phyloP scores from a whole-genome alignment of 2,113 vertebrate genomes.

The Pelmatolapia mariae region DNA sequence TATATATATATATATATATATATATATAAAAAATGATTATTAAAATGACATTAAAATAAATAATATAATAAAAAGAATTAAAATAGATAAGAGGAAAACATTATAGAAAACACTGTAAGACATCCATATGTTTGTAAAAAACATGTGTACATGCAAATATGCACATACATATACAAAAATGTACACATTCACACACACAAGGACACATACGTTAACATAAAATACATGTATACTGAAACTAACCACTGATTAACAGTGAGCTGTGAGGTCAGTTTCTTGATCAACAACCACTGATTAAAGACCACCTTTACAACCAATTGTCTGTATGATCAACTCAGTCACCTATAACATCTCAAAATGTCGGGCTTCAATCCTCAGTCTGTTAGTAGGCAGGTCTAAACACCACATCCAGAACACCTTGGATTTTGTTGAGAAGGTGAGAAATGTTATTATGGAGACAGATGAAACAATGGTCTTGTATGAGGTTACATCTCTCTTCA shows the following conservation, averaged over 20 bases:
- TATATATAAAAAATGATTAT: no score
- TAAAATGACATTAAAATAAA: no score
- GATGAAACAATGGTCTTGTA: neutral
- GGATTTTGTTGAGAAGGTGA: neutral
- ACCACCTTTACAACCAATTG: neutral
- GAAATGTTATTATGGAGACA: neutral
- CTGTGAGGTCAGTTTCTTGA: neutral
- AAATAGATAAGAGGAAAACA: neutral
- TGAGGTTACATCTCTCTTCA: neutral
- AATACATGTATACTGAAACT: neutral
- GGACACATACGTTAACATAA: neutral
- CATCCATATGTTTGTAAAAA: neutral
- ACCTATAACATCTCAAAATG: neutral
- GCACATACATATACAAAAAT: neutral
- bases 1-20: no score
- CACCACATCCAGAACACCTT: neutral
- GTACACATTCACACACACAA: neutral
- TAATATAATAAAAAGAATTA: neutral
- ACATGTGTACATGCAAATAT: neutral
- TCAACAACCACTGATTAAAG: neutral
- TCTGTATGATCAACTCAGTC: neutral
- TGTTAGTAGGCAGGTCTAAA: neutral
- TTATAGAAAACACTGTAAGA: neutral
- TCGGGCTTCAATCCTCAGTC: accelerated
- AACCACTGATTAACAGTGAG: neutral